Evolutionary conservation across 2,888 invertebrate species (phyloP), one percentile per base, ranked within the genome.

Genomic region (Drosophila melanosoma): DNA sequence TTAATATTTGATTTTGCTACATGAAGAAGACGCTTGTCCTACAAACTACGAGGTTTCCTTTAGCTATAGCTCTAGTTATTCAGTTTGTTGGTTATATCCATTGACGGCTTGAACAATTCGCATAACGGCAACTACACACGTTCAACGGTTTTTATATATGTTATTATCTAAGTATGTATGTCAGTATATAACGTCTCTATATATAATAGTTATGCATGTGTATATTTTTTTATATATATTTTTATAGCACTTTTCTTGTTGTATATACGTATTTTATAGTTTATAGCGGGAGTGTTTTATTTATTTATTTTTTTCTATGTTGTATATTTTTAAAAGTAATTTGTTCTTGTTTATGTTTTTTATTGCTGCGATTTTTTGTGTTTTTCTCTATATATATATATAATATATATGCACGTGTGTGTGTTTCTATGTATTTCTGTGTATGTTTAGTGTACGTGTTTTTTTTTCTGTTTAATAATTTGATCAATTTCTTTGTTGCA

Each of bases 321-420:
- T 83, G 83, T 87, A 84, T 85, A 84, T 84, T 87, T 83, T 73
- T 79, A 82, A 85, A 84, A 86, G 83, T 88, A 88, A 88, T 85
- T 80, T 68, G 57, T 75, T 78, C 53, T 81, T 72, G 62, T 74
- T 79, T 67, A 69, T 62, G 81, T 81, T 74, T 66, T 49, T 48
- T 54, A 52, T 63, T 70, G 40, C 42, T 64, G 67, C 71, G 42
- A 51, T 60, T 61, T 61, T 29, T 35, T 0, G 8, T 17, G 5
- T 36, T 26, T 38, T n/a, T n/a, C n/a, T 42, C 15, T 23, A 4
- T 40, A 45, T 23, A 23, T 45, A 3, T 40, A 40, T 23, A 15
- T 20, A 8, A 3, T 40, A 40, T 23, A 15, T 20, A 8, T 23
- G 7, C 15, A 3, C 2, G 32, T 20, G 8, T n/a, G 20, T 67